These are phyloP conservation scores for Sminthurinus signatus DNA, from an alignment of 1,140 invertebrate species.

Conservation along the genomic window DNA sequence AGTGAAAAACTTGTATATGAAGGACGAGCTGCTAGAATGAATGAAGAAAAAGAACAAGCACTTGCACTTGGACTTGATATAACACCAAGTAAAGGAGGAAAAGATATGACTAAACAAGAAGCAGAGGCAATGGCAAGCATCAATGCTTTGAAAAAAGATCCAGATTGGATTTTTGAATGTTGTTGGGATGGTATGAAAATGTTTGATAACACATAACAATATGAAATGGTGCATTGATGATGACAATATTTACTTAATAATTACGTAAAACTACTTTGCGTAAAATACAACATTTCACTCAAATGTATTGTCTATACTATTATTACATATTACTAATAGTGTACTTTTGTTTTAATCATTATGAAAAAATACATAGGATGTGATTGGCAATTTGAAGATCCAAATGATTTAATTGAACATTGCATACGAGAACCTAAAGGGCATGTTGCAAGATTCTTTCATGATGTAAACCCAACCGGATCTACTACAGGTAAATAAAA, in stretches of 20 bases:
- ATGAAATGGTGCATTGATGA: too few relatives aligned
- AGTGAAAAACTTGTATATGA: slow-evolving; percentile 90
- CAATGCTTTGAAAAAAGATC: slow-evolving; percentile 34
- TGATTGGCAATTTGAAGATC: slow-evolving; percentile 88
- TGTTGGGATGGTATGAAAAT: slow-evolving; percentile 87
- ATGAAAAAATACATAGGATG: too few relatives aligned
- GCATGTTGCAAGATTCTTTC: slow-evolving; percentile 53
- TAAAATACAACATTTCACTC: too few relatives aligned
- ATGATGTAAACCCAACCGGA: slow-evolving; percentile 27
- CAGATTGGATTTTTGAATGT: slow-evolving; percentile 70
- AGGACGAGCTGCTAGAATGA: slow-evolving; percentile 76
- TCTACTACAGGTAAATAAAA: not conserved
- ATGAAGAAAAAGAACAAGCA: slow-evolving; percentile 65
- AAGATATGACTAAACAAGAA: slow-evolving; percentile 7
- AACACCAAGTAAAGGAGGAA: slow-evolving; percentile 23
- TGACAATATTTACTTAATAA: too few relatives aligned
- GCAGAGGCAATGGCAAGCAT: slow-evolving; percentile 10
- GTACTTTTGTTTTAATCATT: too few relatives aligned
- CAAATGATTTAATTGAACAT: slow-evolving; percentile 82
- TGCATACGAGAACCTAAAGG: slow-evolving; percentile 65
- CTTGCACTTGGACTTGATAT: slow-evolving; percentile 17
- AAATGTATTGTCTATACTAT: too few relatives aligned
- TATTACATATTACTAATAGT: too few relatives aligned
- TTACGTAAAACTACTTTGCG: too few relatives aligned
- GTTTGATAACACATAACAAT: too few relatives aligned